Percentiles rank a stretch among this genome's conserved stretches.
These are phyloP conservation scores for Lacerta bilineata DNA, from an alignment of 2,797 vertebrate species.

Conservation along the genomic window DNA sequence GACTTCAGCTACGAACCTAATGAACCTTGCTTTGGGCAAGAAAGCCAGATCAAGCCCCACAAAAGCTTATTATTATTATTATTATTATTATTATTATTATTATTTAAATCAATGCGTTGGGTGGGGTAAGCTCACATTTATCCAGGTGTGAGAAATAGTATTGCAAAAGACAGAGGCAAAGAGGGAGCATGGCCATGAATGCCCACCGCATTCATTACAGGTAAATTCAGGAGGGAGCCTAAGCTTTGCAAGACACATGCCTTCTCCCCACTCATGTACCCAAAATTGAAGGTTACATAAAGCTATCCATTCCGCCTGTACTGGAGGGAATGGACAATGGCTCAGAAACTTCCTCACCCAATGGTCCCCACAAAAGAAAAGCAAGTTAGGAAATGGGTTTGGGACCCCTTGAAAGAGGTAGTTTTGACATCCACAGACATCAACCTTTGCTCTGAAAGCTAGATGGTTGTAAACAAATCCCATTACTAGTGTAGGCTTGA, in stretches of 20 bases:
- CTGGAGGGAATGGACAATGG: background rate
- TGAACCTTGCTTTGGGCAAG: background rate
- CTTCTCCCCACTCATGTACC: background rate
- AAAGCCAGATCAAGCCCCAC: slow-evolving; percentile 3
- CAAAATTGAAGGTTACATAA: background rate
- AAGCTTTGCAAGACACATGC: background rate
- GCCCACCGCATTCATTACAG: background rate
- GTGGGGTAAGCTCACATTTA: background rate
- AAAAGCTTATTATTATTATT: background rate
- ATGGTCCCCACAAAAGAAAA: background rate
- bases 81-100: background rate
- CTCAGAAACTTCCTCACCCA: background rate
- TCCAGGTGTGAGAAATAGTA: background rate
- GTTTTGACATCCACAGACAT: background rate
- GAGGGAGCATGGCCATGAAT: background rate
- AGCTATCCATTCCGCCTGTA: background rate
- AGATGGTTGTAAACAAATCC: background rate
- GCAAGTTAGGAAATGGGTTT: background rate
- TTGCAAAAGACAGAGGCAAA: background rate
- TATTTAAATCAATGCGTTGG: background rate
- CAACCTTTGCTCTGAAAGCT: background rate
- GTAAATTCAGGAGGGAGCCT: background rate
- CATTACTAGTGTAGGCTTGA: background rate
- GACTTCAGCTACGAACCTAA: background rate
- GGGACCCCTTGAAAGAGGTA: background rate